Evolutionary conservation across 2,888 invertebrate species (phyloP), one percentile per base, ranked within the genome.

Genomic region (Congeria kusceri): DNA sequence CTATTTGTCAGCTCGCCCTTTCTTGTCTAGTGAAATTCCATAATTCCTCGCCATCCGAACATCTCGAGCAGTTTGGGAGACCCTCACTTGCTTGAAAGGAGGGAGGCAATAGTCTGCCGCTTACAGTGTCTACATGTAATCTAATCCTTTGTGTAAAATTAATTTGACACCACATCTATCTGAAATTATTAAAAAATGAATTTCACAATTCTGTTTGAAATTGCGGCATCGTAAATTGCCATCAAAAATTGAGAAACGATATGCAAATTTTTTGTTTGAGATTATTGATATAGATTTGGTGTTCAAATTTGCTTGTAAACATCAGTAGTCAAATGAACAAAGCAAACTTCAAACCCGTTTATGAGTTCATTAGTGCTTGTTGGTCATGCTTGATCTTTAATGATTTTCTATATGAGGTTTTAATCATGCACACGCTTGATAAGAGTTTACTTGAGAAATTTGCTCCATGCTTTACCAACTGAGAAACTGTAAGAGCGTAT

Each of bases 241-340:
- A 25, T 44, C n/a, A n/a, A 63, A 53, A 53, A 4, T 11, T 47
- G 18, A 44, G 15, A 63, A 46, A 20, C 23, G 20, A 9, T 13
- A 25, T 28, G 28, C 44, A 64, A 64, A 58, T 56, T 68, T 39
- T 58, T 32, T 68, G 46, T 27, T n/a, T 46, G 27, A 49, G 47
- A 47, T 64, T 62, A 39, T 39, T 9, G 1, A 64, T 25, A 53
- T 68, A 69, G 76, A 80, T 80, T 77, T 80, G 80, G 80, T 80
- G 80, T 80, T 76, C 76, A 80, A 53, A 44, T 39, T 32, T 59
- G 70, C 73, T 70, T 73, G 73, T 77, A 80, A 70, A 69, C 76
- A 77, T 46, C 69, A 73, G 77, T 80, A 77, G 80, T 77, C 61
- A 32, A 67, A 56, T 77, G 80, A 77, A 77, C 77, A 80, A 79